phyloP scores from a whole-genome alignment of 2,888 invertebrate species.

The Aphodius sticticus region DNA sequence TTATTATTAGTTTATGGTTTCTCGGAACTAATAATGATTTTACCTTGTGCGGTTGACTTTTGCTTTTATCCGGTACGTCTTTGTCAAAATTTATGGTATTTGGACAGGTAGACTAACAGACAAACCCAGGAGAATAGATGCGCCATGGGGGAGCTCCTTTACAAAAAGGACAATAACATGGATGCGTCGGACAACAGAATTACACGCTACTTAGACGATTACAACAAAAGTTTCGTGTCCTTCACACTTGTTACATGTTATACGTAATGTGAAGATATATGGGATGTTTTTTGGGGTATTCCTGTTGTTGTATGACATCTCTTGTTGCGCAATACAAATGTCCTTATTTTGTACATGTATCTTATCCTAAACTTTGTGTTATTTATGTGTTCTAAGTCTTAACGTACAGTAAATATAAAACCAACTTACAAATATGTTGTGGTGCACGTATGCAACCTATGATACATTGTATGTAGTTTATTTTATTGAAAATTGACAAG shows the following conservation, averaged over 20 bases:
- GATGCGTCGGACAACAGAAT: neutral
- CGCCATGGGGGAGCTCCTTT: neutral
- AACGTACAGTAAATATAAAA: too few species aligned
- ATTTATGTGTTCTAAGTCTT: too few species aligned
- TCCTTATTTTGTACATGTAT: neutral
- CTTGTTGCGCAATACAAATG: neutral
- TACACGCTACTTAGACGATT: neutral
- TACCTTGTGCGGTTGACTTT: conserved; percentile 4
- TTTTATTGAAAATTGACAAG: too few species aligned
- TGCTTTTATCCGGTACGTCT: conserved; percentile 4
- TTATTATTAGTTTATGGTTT: neutral
- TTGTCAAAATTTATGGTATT: conserved; percentile 33
- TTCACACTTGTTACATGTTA: conserved; percentile 4
- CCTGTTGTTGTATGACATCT: neutral
- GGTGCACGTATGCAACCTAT: too few species aligned
- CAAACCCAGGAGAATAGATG: neutral
- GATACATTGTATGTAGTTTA: too few species aligned
- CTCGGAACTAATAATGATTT: neutral
- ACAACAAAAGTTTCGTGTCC: neutral
- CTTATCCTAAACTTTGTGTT: too few species aligned
- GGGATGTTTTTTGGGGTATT: neutral
- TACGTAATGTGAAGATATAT: neutral
- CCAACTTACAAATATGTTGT: too few species aligned
- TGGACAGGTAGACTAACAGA: conserved; percentile 29
- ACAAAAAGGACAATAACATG: neutral